phyloP scores from a whole-genome alignment of 2,113 vertebrate genomes.

The Clarias batrachus region DNA sequence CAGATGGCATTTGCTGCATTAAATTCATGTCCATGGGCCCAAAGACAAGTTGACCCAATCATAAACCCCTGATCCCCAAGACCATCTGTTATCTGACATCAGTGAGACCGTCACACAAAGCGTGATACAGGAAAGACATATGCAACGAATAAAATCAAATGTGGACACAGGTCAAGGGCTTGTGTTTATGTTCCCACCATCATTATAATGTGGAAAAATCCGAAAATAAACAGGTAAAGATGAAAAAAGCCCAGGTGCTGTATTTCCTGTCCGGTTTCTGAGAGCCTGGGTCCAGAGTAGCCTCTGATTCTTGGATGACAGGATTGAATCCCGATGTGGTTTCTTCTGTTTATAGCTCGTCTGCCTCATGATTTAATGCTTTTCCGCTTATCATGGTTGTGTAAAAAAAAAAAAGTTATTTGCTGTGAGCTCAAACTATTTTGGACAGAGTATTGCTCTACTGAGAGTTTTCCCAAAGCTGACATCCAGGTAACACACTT shows the following conservation, averaged over 20 bases:
- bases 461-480: background rate
- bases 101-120: background rate
- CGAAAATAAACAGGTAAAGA: background rate
- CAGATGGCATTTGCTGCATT: slow-evolving; percentile 2
- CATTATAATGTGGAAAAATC: background rate
- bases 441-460: background rate
- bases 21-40: slow-evolving; percentile 27
- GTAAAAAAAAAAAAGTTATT: background rate
- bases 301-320: background rate
- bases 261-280: background rate
- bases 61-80: slow-evolving; percentile 4
- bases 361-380: background rate
- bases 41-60: slow-evolving; percentile 29
- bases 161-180: background rate
- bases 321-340: background rate
- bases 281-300: background rate
- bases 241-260: background rate
- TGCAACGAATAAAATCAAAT: background rate
- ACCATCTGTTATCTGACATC: slow-evolving; percentile 38
- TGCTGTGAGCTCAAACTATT: background rate
- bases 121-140: slow-evolving; percentile 29
- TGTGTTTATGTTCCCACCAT: background rate
- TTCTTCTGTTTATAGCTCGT: background rate
- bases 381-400: background rate
- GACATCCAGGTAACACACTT: background rate